phyloP scores from a whole-genome alignment of 2,888 invertebrate genomes.

The Drosophila lutescens region DNA sequence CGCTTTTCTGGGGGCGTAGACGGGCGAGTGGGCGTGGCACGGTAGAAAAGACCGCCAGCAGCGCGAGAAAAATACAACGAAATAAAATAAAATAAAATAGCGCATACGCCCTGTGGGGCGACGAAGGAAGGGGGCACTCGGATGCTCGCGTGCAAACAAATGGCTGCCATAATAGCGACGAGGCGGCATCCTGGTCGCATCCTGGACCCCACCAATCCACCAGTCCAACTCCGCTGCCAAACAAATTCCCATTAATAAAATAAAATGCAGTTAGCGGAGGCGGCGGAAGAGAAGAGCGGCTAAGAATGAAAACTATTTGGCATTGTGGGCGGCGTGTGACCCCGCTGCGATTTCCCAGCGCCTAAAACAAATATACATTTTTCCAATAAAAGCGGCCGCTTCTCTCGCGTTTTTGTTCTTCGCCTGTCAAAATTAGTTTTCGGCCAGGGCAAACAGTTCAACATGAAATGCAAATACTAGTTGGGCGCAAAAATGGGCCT shows the following conservation, averaged over 20 bases:
- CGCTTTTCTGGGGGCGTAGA: conserved; percentile 12
- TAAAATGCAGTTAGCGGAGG: conserved; percentile 47
- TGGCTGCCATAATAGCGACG: conserved; percentile 69
- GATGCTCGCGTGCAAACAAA: conserved; percentile 63
- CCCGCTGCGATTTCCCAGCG: conserved; percentile 23
- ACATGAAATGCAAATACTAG: conserved; percentile 47
- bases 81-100: conserved; percentile 70
- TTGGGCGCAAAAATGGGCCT: background rate
- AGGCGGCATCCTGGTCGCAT: conserved; percentile 50
- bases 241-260: conserved; percentile 70
- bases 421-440: conserved; percentile 51
- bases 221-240: conserved; percentile 23
- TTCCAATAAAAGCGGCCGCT: conserved; percentile 53
- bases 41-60: conserved; percentile 57
- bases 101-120: conserved; percentile 64
- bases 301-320: conserved; percentile 57
- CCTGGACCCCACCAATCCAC: conserved; percentile 34
- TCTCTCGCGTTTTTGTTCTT: conserved; percentile 6
- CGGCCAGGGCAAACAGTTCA: conserved; percentile 44
- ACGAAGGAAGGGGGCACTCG: conserved; percentile 12
- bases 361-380: conserved; percentile 40
- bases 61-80: conserved; percentile 67
- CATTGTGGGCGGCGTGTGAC: conserved; percentile 51
- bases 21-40: conserved; percentile 8
- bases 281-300: background rate